phyloP scores from a whole-genome alignment of 2,113 vertebrate genomes.

The Tauraco erythrolophus region DNA sequence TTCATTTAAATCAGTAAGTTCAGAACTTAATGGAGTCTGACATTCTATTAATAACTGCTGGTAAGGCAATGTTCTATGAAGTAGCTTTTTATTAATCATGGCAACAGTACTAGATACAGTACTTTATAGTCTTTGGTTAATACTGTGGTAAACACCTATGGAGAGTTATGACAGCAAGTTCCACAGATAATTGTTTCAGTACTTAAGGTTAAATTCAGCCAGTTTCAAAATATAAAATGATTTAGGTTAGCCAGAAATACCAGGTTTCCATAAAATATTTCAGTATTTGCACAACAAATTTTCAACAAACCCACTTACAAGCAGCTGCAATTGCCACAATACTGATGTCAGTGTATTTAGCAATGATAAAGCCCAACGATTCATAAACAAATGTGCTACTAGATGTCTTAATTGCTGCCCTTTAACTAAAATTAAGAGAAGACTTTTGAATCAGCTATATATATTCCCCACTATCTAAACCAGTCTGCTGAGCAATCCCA shows the following conservation, averaged over 20 bases:
- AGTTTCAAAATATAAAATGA: background rate
- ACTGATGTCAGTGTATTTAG: background rate
- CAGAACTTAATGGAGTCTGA: background rate
- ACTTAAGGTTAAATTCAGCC: background rate
- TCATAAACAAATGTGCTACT: background rate
- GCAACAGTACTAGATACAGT: background rate
- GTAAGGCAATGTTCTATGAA: background rate
- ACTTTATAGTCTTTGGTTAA: background rate
- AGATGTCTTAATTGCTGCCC: background rate
- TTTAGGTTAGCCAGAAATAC: background rate
- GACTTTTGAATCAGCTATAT: background rate
- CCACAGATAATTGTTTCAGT: background rate
- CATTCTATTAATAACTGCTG: background rate
- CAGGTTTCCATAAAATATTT: background rate
- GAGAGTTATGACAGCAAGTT: background rate
- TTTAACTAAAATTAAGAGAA: background rate
- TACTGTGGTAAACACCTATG: background rate
- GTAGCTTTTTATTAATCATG: background rate
- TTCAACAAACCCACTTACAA: conserved; percentile 25
- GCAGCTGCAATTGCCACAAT: background rate
- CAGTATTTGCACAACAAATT: conserved; percentile 12
- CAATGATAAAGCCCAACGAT: background rate
- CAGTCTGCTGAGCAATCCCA: background rate
- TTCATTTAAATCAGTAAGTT: background rate
- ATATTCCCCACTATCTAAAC: background rate